These are phyloP conservation scores for Molanna angustata DNA, from an alignment of 2,888 invertebrate genomes.

Conservation along the genomic window DNA sequence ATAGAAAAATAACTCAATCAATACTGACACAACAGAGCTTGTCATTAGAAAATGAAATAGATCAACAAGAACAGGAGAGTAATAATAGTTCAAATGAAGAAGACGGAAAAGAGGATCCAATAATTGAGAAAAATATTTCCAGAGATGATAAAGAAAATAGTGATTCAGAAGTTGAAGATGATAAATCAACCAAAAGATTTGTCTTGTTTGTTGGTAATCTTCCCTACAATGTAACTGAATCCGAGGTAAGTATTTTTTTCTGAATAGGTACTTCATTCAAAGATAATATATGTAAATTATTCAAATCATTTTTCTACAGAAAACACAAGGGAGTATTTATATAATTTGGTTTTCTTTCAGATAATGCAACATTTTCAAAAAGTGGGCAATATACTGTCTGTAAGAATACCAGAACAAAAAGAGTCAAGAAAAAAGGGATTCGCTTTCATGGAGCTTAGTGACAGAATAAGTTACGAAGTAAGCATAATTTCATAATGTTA, in stretches of 20 bases:
- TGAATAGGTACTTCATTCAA: too few species aligned
- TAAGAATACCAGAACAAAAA: constrained; percentile 42
- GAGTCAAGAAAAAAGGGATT: constrained; percentile 45
- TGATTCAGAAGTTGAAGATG: constrained; percentile 23
- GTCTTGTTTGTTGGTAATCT: constrained; percentile 51
- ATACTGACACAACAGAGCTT: constrained; percentile 22
- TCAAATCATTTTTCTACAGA: background rate
- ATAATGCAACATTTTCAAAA: constrained; percentile 46
- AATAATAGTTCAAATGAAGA: constrained; percentile 6
- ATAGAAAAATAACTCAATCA: constrained; percentile 24
- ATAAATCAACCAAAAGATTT: constrained; percentile 45
- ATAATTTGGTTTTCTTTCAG: constrained; percentile 36
- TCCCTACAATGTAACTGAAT: constrained; percentile 42
- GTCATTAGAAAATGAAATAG: background rate
- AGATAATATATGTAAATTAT: background rate
- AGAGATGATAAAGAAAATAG: constrained; percentile 1
- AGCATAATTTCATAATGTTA: constrained; percentile 1
- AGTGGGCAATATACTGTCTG: constrained; percentile 42
- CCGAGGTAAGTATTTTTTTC: constrained; percentile 39
- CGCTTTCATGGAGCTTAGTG: constrained; percentile 47
- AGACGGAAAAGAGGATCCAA: constrained; percentile 7
- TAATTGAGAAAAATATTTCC: background rate
- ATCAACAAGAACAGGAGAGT: background rate
- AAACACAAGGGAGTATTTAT: too few species aligned
- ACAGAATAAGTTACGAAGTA: constrained; percentile 49